Conservation (phyloP, 2,888 invertebrate species). For the Empis livida region DNA sequence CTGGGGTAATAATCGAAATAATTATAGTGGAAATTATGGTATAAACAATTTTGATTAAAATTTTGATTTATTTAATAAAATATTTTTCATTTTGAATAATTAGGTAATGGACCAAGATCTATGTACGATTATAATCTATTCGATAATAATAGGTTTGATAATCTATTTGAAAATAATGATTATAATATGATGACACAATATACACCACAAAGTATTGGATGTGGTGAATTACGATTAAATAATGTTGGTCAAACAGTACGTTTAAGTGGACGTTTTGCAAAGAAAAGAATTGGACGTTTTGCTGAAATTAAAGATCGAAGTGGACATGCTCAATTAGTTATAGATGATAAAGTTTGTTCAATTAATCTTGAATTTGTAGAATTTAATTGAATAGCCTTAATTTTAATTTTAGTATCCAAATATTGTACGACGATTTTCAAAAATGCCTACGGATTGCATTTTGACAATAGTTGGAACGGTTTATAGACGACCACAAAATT, state of each 20-base stretch:
- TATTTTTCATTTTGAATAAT: too few relatives aligned
- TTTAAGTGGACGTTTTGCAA: conserved; percentile 49
- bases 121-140: too few relatives aligned
- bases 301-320: conserved; percentile 48
- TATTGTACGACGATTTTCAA: conserved; percentile 31
- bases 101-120: too few relatives aligned
- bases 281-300: conserved; percentile 44
- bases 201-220: conserved; percentile 34
- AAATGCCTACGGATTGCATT: conserved; percentile 34
- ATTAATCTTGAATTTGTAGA: neutral
- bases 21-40: too few relatives aligned
- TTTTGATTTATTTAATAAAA: too few relatives aligned
- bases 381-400: neutral
- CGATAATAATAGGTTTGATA: too few relatives aligned
- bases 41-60: too few relatives aligned
- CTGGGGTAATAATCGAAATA: too few relatives aligned
- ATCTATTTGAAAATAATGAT: too few relatives aligned
- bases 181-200: conserved; percentile 16
- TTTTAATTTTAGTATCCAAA: conserved; percentile 25
- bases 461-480: conserved; percentile 34
- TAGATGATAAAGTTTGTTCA: conserved; percentile 18
- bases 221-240: conserved; percentile 43
- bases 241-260: conserved; percentile 43
- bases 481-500: conserved; percentile 26
- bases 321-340: conserved; percentile 46